phyloP scores from a whole-genome alignment of 1,140 invertebrate species.

The Drosophila gunungcola region DNA sequence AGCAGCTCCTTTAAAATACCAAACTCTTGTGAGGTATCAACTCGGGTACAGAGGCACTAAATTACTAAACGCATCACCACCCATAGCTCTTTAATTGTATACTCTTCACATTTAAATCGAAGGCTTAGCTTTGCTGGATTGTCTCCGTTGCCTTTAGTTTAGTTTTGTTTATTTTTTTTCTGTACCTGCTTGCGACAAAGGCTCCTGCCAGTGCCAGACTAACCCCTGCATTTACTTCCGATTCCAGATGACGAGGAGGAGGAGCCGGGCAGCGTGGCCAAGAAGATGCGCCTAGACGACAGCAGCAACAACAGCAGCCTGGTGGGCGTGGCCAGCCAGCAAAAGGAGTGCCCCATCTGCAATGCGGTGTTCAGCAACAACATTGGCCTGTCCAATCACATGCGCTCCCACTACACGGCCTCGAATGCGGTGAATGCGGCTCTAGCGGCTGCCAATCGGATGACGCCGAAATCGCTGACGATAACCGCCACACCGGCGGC shows the following conservation, averaged over 20 bases:
- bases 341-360: constrained; percentile 81
- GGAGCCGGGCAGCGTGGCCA: constrained; percentile 59
- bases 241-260: constrained; percentile 78
- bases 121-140: not conserved
- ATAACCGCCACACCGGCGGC: constrained; percentile 66
- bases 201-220: not conserved
- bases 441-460: constrained; percentile 63
- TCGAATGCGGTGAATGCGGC: constrained; percentile 64
- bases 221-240: not conserved
- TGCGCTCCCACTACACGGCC: constrained; percentile 79
- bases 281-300: constrained; percentile 77
- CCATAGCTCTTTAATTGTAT: not conserved
- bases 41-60: not conserved
- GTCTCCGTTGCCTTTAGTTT: not conserved
- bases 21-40: not conserved
- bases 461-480: constrained; percentile 75
- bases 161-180: not conserved
- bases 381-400: constrained; percentile 83
- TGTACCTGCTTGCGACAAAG: not conserved
- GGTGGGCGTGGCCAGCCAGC: constrained; percentile 49
- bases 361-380: constrained; percentile 81
- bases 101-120: not conserved
- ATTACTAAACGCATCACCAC: not conserved
- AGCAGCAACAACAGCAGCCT: constrained; percentile 68
- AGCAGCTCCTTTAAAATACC: not conserved